Conservation (phyloP, 2,888 invertebrate genomes). For the Melieria crassipennis region DNA sequence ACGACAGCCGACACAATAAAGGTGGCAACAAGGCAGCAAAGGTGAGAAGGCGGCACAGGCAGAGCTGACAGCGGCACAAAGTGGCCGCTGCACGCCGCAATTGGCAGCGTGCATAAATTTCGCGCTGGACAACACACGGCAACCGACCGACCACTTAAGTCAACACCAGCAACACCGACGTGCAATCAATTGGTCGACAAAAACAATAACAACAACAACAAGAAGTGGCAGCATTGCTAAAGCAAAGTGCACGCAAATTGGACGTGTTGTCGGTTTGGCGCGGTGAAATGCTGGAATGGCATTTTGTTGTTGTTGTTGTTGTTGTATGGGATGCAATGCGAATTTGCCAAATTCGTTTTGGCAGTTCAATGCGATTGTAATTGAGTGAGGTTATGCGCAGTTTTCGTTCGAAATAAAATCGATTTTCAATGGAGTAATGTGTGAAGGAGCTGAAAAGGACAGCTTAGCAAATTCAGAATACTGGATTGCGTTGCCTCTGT, state of each 20-base stretch:
- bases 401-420: not conserved
- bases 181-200: not conserved
- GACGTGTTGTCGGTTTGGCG: no score
- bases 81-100: not conserved
- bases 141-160: slow-evolving; percentile 18
- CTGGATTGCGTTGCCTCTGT: no score
- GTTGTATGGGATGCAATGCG: not conserved
- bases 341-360: not conserved
- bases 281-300: no score
- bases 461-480: no score
- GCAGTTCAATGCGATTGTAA: slow-evolving; percentile 4
- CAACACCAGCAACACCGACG: slow-evolving; percentile 11
- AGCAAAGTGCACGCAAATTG: no score
- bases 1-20: slow-evolving; percentile 2
- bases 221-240: not conserved
- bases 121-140: not conserved
- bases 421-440: no score
- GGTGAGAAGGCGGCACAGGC: not conserved
- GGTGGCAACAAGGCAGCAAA: slow-evolving; percentile 28
- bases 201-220: not conserved
- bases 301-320: not conserved
- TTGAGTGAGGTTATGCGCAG: not conserved
- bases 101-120: slow-evolving; percentile 18
- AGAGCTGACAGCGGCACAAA: slow-evolving; percentile 20
- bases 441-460: no score